Base-by-base conservation (phyloP, 2,888 invertebrate genomes). In the Drepana falcataria region DNA sequence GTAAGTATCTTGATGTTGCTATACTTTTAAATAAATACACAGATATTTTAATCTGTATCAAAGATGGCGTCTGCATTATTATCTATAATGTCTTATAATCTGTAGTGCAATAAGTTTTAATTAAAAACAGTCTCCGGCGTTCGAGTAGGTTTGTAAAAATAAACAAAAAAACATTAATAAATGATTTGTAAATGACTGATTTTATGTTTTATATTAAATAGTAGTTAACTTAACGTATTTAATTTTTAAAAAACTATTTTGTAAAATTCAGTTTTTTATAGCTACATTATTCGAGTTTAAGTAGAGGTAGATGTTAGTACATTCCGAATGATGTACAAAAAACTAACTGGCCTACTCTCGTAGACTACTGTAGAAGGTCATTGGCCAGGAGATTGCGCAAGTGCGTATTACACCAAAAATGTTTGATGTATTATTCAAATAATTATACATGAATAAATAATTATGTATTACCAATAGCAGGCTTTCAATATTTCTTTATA, bases 261-360 rank as follows among this genome's bases (percentile, higher is more conserved):
- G 73, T 74, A 79, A 72, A 74, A 76, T 75, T 71, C 57, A 65
- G 63, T 70, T 64, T 64, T 21, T 60, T 63, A 63, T 63, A 64
- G 68, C 61, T 63, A 64, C 63, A 61, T 72, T 73, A 71, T 71
- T 76, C 57, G 73, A 73, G 78, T 74, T 44, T 81, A 77, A 75
- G 75, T 85, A 86, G 84, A 63, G 53, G 65, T 82, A 83, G 81
- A 73, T 72, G 73, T 75, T 81, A 83, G 89, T 90, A 89, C 90
- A 89, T 89, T 89, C 89, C 89, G 81, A 77, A 81, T 48, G 62
- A 87, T 88, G 89, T 89, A 89, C 89, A 85, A 85, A 81, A 70
- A 70, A 69, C 65, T 71, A 73, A 72, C 75, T 77, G 84, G 82
- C 85, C 83, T 81, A 83, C 65, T 66, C 71, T 69, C 69, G 75